Base-by-base conservation (phyloP, 2,797 vertebrate genomes). In the Phataginus tricuspis region DNA sequence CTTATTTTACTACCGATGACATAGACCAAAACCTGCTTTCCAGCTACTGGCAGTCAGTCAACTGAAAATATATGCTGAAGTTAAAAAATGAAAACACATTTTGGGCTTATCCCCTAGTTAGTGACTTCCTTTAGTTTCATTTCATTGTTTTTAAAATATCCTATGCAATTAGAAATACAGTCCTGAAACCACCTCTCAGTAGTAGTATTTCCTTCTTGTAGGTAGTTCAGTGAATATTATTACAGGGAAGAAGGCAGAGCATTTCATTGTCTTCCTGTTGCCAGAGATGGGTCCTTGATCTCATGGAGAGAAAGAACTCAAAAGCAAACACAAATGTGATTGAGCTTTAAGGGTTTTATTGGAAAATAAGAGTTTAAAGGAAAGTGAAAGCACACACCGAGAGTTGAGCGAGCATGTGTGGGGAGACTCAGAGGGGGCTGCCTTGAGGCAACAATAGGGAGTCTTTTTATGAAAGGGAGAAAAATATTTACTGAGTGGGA, bases 91-190 rank as follows among this genome's bases (percentile, higher is more conserved):
- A 86, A 89, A 79, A 51, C 39, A n/a, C 0, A 0, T 53, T 91
- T 93, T 92, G 83, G 61, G 49, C 57, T 95, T 92, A 57, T 77
- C 9, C 77, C 15, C 45, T 86, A 31, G 8, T 94, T 86, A 31
- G 8, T 94, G 90, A 80, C 51, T 91, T 97, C 15, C 63, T 91
- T 95, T 88, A 69, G 63, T n/a, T 53, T 95, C 27, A 15, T 94
- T 88, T 93, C 39, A 86, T 91, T 82, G 39, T n/a, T 83, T 95
- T 74, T 45, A 61, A 80, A 89, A 83, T 94, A 57, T 78, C 34
- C 57, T 74, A 1, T 79, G 75, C 69, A 42, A 64, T 92, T 78
- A 92, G 45, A 90, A 86, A 93, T 87, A 66, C 51, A 93, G 31
- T 25, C 63, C 68, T 66, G 18, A 90, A 94, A 92, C 39, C 53